phyloP scores from a whole-genome alignment of 2,797 vertebrate genomes.

The Anabas testudineus region DNA sequence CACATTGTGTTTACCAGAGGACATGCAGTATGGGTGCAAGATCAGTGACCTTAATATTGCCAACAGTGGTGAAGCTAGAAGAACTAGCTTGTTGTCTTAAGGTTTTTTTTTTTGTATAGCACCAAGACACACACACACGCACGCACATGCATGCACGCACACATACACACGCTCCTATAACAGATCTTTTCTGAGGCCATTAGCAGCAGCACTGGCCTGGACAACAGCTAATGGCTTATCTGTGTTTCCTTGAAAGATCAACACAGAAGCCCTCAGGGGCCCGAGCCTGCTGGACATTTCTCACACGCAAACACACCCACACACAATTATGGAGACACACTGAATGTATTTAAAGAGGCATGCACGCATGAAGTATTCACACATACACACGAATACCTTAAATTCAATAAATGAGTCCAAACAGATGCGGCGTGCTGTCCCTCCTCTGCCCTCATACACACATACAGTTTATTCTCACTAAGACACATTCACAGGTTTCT shows the following conservation, averaged over 20 bases:
- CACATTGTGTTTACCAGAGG: conserved; percentile 17
- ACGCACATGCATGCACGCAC: no score
- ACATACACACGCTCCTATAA: no score
- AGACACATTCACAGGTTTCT: background rate
- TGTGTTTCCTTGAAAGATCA: conserved; percentile 60
- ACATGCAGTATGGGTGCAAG: conserved; percentile 4
- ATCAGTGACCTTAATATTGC: no score
- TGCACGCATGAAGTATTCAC: background rate
- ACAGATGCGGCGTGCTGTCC: background rate
- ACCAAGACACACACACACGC: no score
- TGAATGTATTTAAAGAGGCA: background rate
- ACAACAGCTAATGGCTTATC: conserved; percentile 60
- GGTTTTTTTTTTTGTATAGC: no score
- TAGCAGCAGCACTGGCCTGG: conserved; percentile 44
- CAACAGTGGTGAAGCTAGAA: no score
- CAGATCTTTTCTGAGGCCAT: conserved; percentile 42
- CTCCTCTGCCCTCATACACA: background rate
- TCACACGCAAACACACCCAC: conserved; percentile 1
- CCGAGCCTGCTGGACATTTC: conserved; percentile 18
- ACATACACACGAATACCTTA: background rate
- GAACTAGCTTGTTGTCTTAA: no score
- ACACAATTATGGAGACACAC: conserved; percentile 10
- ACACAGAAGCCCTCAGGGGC: conserved; percentile 26
- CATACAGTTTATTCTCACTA: background rate
- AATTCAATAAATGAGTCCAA: conserved; percentile 5